A percentile compares a stretch with the other conserved stretches of the same genome.
These are phyloP conservation scores for Nematolebias whitei DNA, from an alignment of 2,113 vertebrate genomes.

Conservation along the genomic window DNA sequence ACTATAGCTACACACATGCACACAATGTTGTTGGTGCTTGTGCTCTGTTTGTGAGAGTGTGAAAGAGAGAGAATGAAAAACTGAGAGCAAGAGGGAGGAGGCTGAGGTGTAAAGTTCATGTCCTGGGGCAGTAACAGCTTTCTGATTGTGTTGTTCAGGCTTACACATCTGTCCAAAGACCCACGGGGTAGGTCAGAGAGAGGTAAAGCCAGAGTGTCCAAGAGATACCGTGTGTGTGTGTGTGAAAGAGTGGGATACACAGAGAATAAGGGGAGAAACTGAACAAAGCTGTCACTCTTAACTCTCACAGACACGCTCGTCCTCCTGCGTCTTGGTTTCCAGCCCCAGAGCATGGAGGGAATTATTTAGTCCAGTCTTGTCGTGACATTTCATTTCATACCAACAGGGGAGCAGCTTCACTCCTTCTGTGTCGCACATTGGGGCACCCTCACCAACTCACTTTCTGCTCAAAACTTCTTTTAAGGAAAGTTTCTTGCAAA, in stretches of 20 bases:
- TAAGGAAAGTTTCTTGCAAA: background rate
- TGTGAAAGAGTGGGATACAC: background rate
- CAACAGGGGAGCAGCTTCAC: constrained; percentile 36
- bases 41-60: background rate
- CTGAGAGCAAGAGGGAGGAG: constrained; percentile 7
- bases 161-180: constrained; percentile 60
- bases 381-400: constrained; percentile 64
- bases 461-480: constrained; percentile 20
- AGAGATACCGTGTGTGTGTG: background rate
- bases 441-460: constrained; percentile 20
- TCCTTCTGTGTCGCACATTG: constrained; percentile 13
- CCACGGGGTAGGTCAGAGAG: constrained; percentile 58
- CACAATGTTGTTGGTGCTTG: no score
- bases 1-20: no score
- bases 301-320: constrained; percentile 31
- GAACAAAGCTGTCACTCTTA: constrained; percentile 42
- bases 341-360: constrained; percentile 20
- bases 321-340: constrained; percentile 19
- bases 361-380: constrained; percentile 68
- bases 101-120: constrained; percentile 64
- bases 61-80: background rate
- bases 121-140: constrained; percentile 62
- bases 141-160: constrained; percentile 58
- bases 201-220: constrained; percentile 41
- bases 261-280: constrained; percentile 5